phyloP scores from a whole-genome alignment of 2,113 vertebrate species.

The Platanista minor region DNA sequence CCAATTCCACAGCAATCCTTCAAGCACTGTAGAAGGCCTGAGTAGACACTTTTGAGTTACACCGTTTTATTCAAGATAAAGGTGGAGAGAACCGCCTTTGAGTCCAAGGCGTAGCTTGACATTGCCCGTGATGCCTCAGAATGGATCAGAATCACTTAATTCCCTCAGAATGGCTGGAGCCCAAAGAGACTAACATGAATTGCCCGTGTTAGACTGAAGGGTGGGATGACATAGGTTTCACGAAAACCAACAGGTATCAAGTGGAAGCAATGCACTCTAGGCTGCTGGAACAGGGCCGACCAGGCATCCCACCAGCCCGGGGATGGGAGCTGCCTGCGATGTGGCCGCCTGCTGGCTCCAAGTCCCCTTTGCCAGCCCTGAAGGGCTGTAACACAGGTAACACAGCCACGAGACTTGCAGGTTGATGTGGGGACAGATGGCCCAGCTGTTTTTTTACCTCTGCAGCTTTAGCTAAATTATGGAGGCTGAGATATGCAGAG shows the following conservation, averaged over 20 bases:
- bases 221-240: neutral
- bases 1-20: neutral
- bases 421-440: neutral
- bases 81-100: neutral
- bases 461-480: neutral
- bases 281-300: neutral
- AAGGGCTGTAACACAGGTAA: neutral
- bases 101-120: neutral
- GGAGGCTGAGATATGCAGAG: conserved; percentile 25
- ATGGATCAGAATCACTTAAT: neutral
- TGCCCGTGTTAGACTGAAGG: neutral
- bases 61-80: neutral
- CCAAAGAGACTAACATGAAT: neutral
- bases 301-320: neutral
- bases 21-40: neutral
- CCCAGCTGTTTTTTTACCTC: neutral
- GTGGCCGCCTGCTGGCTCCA: neutral
- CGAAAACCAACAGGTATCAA: neutral
- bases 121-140: neutral
- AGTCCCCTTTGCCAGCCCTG: neutral
- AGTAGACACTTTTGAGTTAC: neutral
- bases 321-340: neutral
- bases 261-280: fast-evolving
- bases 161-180: neutral
- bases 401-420: neutral